phyloP scores from a whole-genome alignment of 2,888 invertebrate genomes.

The Rambutsinella grinnellia region DNA sequence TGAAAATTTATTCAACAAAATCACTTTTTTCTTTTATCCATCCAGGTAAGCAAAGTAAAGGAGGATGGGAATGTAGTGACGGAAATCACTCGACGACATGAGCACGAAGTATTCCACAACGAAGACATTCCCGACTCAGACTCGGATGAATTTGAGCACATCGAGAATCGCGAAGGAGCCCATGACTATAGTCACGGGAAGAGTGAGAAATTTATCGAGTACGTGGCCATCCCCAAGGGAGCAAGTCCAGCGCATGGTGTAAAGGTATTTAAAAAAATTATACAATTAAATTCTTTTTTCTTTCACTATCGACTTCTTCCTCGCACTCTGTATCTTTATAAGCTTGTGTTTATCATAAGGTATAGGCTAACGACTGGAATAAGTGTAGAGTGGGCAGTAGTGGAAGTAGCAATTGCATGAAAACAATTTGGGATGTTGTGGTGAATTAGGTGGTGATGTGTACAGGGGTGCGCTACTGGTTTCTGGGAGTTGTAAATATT shows the following conservation, averaged over 20 bases:
- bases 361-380: neutral
- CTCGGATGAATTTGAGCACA: conserved; percentile 73
- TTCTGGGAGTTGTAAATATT: neutral
- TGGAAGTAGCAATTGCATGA: neutral
- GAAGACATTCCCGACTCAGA: conserved; percentile 80
- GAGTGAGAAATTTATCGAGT: conserved; percentile 86
- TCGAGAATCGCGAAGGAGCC: conserved; percentile 71
- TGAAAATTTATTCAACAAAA: neutral
- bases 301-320: neutral
- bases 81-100: conserved; percentile 79
- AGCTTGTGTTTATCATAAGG: neutral
- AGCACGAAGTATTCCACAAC: conserved; percentile 86
- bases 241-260: conserved; percentile 80
- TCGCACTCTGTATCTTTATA: neutral
- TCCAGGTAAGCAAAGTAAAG: conserved; percentile 79
- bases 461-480: neutral
- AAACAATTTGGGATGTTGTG: neutral
- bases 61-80: conserved; percentile 89
- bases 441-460: neutral
- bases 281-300: neutral
- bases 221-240: conserved; percentile 69
- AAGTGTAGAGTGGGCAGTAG: neutral
- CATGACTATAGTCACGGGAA: conserved; percentile 77
- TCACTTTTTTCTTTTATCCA: conserved; percentile 2
- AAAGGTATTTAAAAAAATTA: conserved; percentile 69